Base-by-base conservation (phyloP, 1,140 invertebrate genomes). In the Phymastichus coffea region DNA sequence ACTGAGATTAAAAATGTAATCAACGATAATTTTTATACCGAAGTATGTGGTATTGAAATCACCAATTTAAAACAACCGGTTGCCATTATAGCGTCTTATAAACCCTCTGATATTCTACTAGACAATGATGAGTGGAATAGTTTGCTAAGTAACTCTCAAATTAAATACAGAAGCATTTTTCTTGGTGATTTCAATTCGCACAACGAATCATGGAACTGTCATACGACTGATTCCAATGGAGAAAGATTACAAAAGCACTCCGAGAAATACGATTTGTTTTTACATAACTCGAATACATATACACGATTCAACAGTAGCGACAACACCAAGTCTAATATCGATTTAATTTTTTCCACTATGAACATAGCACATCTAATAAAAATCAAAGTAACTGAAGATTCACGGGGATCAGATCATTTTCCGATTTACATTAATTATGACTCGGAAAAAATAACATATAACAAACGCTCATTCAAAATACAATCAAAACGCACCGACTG, bases 321-420 rank as follows among this genome's bases (percentile, higher is more conserved):
- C 14, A 33, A 33, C 14, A 8, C 30, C 30, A 14, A 6, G 6
- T 33, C 30, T 8, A 33, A 33, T 33, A 33, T 33, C 6, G 30
- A 33, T 33, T 14, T 33, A 8, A 33, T 33, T 33, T 33, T 33
- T 33, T 33, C 30, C 30, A 33, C 30, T 33, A 14, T 8, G 14
- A 14, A 33, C 30, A 33, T 33, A 8, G 30, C 30, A 8, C 30
- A 33, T 46, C 58, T 65, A 43, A 57, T 69, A 44, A 63, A 65
- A 58, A 72, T 69, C 70, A 54, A 67, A 28, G 61, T 63, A 7
- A 33, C n/a, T 22, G 44, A 47, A 9, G 44, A 47, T 23, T 7
- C 20, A 20, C 15, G 8, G 8, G 44, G 44, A 12, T 47, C 44
- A 4, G 44, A 47, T 47, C 44, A 47, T 15, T 47, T 20, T 52